These are phyloP conservation scores for Patella depressa DNA, from an alignment of 2,888 invertebrate species.

Conservation along the genomic window DNA sequence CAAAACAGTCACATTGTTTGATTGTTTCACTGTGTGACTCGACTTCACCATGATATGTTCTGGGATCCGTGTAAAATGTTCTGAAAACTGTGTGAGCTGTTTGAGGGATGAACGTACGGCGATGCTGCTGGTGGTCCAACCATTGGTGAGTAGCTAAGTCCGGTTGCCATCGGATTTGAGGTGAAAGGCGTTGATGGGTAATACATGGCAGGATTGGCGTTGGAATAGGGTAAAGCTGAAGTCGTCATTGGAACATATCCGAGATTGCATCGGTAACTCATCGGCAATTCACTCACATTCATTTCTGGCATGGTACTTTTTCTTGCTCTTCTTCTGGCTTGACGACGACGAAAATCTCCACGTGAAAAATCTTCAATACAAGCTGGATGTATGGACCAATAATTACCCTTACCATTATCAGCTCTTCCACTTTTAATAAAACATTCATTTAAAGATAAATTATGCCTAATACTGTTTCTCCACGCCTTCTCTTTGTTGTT, in stretches of 20 bases:
- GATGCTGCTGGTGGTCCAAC: too few species aligned
- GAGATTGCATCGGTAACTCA: neutral
- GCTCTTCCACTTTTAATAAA: conserved; percentile 96
- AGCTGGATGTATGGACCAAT: conserved; percentile 98
- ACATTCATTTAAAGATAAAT: conserved; percentile 95
- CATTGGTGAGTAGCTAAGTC: too few species aligned
- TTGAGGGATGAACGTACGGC: too few species aligned
- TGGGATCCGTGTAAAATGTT: too few species aligned
- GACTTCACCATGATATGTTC: too few species aligned
- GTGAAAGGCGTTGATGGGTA: too few species aligned
- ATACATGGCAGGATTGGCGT: too few species aligned
- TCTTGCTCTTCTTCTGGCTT: conserved; percentile 94
- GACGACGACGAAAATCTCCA: conserved; percentile 94
- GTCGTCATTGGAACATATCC: conserved; percentile 1
- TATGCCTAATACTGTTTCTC: conserved; percentile 96
- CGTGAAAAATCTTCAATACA: conserved; percentile 95
- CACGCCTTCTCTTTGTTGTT: conserved; percentile 95
- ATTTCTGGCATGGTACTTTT: conserved; percentile 96
- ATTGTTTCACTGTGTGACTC: too few species aligned
- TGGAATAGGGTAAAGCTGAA: neutral
- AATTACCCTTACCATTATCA: conserved; percentile 97
- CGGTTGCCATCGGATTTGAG: too few species aligned
- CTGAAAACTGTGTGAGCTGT: too few species aligned
- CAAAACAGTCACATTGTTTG: too few species aligned
- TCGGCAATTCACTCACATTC: conserved; percentile 25